phyloP scores from a whole-genome alignment of 2,113 vertebrate species.

The Rhadina sibilatrix region DNA sequence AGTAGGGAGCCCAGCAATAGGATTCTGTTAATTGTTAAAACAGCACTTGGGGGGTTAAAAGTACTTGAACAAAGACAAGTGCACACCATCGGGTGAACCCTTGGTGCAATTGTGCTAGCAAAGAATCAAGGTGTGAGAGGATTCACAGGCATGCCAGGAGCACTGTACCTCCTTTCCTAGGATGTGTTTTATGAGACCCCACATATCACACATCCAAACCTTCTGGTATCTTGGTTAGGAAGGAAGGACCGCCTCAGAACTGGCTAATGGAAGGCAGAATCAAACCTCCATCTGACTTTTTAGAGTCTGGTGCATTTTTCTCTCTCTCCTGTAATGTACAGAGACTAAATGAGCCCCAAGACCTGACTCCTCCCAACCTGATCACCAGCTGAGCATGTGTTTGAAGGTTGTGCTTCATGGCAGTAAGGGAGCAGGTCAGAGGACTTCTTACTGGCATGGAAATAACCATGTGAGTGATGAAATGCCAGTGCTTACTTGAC shows the following conservation, averaged over 20 bases:
- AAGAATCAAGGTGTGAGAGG: neutral
- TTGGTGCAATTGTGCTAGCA: too few relatives aligned
- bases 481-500: neutral
- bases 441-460: neutral
- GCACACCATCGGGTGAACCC: neutral
- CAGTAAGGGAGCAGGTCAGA: neutral
- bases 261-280: neutral
- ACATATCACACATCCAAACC: neutral
- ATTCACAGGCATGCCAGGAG: accelerated
- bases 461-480: neutral
- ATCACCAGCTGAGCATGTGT: neutral
- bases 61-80: neutral
- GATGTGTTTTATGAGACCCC: neutral
- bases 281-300: neutral
- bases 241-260: neutral
- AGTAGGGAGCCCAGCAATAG: neutral
- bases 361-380: accelerated
- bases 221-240: accelerated
- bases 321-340: neutral
- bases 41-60: neutral
- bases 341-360: neutral
- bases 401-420: neutral
- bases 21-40: neutral
- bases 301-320: neutral
- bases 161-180: neutral